Conservation (phyloP, 2,797 vertebrate genomes). For the Spatula clypeata region DNA sequence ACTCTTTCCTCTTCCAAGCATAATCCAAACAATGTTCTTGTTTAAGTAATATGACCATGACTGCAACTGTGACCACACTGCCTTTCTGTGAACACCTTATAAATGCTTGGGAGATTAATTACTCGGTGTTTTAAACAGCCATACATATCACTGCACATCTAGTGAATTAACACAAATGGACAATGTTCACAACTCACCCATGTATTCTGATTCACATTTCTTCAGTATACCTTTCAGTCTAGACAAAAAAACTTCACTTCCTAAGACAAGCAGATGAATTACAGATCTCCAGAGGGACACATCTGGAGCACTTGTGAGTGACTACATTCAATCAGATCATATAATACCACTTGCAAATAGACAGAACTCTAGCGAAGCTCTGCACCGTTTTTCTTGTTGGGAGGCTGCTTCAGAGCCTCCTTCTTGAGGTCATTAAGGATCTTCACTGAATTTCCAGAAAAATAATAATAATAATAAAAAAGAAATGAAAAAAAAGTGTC, state of each 20-base stretch:
- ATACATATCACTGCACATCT: neutral
- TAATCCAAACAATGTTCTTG: slow-evolving; percentile 39
- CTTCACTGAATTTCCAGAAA: neutral
- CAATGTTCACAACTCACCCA: neutral
- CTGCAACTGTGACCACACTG: neutral
- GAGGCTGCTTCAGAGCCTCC: neutral
- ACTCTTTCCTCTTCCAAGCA: neutral
- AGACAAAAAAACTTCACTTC: neutral
- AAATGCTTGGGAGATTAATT: slow-evolving; percentile 3
- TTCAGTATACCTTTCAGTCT: neutral
- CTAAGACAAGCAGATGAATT: neutral
- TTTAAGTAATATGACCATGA: slow-evolving; percentile 32
- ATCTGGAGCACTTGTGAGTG: neutral
- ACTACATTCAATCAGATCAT: neutral
- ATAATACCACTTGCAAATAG: neutral
- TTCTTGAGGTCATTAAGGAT: neutral
- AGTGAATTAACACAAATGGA: neutral
- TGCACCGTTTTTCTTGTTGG: neutral
- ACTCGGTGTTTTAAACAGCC: neutral
- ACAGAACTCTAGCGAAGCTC: neutral
- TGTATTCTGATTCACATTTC: neutral
- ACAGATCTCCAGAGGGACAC: neutral
- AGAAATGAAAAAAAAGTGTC: neutral
- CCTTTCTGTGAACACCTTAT: neutral
- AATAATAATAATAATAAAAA: neutral